These are phyloP conservation scores for Acromyrmex charruanus DNA, from an alignment of 1,140 invertebrate species.

Conservation along the genomic window DNA sequence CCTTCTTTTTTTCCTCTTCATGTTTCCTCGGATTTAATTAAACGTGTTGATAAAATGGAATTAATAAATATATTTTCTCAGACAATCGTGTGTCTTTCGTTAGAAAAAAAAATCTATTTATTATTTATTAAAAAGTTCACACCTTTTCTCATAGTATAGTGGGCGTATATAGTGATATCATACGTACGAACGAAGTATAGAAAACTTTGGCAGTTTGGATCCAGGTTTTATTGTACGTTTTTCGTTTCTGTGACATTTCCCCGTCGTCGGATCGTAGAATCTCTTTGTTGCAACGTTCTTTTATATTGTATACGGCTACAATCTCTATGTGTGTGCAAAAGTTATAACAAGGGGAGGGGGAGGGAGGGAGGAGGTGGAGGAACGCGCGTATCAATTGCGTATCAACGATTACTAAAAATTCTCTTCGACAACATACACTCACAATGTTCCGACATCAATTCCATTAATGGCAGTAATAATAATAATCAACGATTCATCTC, in stretches of 20 bases:
- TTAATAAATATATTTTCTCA: neutral
- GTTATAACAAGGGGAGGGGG: slow-evolving; percentile 62
- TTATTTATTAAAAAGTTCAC: slow-evolving; percentile 45
- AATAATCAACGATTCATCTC: slow-evolving; percentile 75
- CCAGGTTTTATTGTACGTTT: slow-evolving; percentile 58
- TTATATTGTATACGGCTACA: slow-evolving; percentile 33
- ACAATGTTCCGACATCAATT: slow-evolving; percentile 83
- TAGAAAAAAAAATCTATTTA: slow-evolving; percentile 15
- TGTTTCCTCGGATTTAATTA: neutral
- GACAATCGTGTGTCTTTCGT: neutral
- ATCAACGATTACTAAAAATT: slow-evolving; percentile 67
- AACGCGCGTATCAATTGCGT: slow-evolving; percentile 52
- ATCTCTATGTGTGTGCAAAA: slow-evolving; percentile 55
- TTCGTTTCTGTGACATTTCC: slow-evolving; percentile 9
- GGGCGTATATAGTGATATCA: slow-evolving; percentile 39
- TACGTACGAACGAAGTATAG: slow-evolving; percentile 58
- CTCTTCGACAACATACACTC: slow-evolving; percentile 62
- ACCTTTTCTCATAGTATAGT: slow-evolving; percentile 15
- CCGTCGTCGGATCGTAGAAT: slow-evolving; percentile 21
- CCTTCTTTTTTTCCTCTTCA: neutral
- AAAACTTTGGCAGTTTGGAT: slow-evolving; percentile 65
- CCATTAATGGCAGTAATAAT: slow-evolving; percentile 83
- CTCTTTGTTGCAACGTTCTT: neutral
- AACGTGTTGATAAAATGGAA: neutral
- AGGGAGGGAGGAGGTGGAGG: neutral